Base-by-base conservation (phyloP, 1,140 invertebrate genomes). In the Drosophila asahinai region DNA sequence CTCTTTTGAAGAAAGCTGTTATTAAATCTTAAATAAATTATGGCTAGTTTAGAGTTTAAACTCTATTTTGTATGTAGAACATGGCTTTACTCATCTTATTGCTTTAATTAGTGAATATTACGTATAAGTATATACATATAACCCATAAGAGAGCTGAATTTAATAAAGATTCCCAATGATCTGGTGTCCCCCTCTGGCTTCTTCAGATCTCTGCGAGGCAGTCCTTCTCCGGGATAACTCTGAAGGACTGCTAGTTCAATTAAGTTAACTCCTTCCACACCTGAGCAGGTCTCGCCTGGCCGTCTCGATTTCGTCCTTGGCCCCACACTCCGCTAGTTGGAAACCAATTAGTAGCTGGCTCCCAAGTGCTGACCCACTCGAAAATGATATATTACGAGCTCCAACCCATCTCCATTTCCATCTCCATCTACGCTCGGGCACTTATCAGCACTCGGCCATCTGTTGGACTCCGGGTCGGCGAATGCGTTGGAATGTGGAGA, bases 381-480 rank as follows among this genome's bases (percentile, higher is more conserved):
- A 61, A 73, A 73, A 74, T 73, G 71, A 74, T 74, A 73, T 73
- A 74, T 73, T 27, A 19, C 30, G 40, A 70, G 60, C 59, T 40
- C 27, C 27, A 7, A 2, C 8, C 36, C 45, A 63, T 30, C 14
- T 19, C 51, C 61, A 38, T 22, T 15, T 38, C 38, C 62, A 33
- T 5, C 12, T 25, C 25, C 30, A n/a, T 9, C 47, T 42, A 17
- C 42, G n/a, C 40, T 57, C 25, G 57, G 58, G 25, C 75, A 72
- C 78, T 76, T 86, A 86, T 86, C 83, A 62, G 60, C 65, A 66
- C 54, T 73, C 62, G 67, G 59, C 55, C 77, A 84, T 80, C 73
- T 84, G 81, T 62, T 74, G 71, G 71, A 73, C 25, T 43, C 52
- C n/a, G 17, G 36, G 22, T 40, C 19, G 12, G 15, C 19, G 19